phyloP scores from a whole-genome alignment of 2,888 invertebrate genomes.

The Acholoe squamosa region DNA sequence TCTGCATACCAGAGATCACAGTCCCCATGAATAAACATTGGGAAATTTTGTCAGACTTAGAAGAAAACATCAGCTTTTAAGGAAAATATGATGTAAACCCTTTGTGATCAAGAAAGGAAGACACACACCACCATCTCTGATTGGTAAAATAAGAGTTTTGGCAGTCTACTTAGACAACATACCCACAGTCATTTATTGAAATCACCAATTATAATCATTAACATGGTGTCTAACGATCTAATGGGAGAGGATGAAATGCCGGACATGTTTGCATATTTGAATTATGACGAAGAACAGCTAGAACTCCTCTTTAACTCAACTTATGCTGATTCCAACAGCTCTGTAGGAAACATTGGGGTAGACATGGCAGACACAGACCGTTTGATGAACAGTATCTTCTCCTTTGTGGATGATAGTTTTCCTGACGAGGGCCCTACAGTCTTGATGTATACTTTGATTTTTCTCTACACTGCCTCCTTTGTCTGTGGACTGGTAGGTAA shows the following conservation, averaged over 20 bases:
- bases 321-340: neutral
- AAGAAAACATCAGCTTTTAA: too few species aligned
- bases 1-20: too few species aligned
- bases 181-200: neutral
- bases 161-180: neutral
- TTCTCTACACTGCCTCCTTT: neutral
- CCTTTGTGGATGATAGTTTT: neutral
- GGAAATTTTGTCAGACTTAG: too few species aligned
- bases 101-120: too few species aligned
- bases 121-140: too few species aligned
- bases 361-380: neutral
- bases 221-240: neutral
- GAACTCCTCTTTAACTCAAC: neutral
- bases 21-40: too few species aligned
- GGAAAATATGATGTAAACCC: too few species aligned
- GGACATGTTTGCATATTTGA: neutral
- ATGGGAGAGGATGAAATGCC: neutral
- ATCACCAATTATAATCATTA: neutral
- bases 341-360: neutral
- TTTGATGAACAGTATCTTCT: neutral
- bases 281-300: neutral
- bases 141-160: too few species aligned
- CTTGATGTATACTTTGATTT: conserved; percentile 2
- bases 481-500: conserved; percentile 14
- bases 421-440: neutral